phyloP scores from a whole-genome alignment of 2,888 invertebrate genomes.

The Nipponacmea schrenckii region DNA sequence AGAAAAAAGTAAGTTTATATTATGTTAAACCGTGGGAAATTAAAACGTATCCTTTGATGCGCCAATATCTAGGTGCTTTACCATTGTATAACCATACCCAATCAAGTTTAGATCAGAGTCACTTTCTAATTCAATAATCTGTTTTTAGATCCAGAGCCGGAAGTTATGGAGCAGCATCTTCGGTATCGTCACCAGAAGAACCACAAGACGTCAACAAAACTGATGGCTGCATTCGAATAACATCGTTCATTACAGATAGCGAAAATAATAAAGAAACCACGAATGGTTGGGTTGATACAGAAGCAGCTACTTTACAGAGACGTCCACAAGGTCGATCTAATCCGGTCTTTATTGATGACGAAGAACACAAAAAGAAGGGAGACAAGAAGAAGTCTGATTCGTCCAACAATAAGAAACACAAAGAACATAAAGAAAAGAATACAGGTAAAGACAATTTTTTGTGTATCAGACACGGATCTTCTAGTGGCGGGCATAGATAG shows the following conservation, averaged over 20 bases:
- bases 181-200: conserved; percentile 18
- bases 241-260: conserved; percentile 23
- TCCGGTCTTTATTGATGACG: conserved; percentile 36
- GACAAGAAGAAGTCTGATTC: background rate
- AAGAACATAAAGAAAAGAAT: conserved; percentile 8
- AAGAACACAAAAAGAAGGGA: conserved; percentile 16
- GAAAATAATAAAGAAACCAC: conserved; percentile 21
- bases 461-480: no score
- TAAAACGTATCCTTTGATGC: background rate
- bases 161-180: conserved; percentile 24
- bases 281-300: conserved; percentile 17
- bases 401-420: conserved; percentile 6
- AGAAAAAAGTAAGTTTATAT: conserved; percentile 30
- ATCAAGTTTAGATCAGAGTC: background rate
- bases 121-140: background rate
- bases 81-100: background rate
- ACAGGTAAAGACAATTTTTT: background rate
- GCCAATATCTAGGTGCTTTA: background rate
- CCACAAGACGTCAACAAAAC: conserved; percentile 24
- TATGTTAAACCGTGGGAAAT: background rate
- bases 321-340: conserved; percentile 31
- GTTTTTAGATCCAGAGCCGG: conserved; percentile 21
- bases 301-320: conserved; percentile 25
- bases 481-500: no score
- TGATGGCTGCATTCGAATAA: conserved; percentile 30